Evolutionary conservation across 2,113 vertebrate species (phyloP).

Genomic region (Gallinago jamesoni): DNA sequence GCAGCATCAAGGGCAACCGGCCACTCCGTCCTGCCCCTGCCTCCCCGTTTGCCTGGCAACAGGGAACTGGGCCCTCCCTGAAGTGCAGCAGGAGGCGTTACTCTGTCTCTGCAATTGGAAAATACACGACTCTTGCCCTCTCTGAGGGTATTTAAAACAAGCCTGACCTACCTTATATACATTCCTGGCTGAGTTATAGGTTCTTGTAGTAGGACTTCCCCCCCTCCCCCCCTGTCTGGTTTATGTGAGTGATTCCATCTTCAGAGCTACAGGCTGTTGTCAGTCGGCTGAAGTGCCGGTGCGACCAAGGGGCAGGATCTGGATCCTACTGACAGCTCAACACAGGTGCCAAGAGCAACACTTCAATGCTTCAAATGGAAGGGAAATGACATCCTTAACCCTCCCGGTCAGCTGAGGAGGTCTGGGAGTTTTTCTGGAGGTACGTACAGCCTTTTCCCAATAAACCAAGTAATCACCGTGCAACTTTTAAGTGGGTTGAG

Average conservation of each 20-base stretch:
- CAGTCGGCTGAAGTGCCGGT: background rate
- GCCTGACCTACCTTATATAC: fast-evolving
- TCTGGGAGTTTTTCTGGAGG: background rate
- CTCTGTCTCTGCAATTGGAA: background rate
- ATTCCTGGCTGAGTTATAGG: background rate
- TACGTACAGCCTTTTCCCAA: background rate
- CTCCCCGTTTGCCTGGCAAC: background rate
- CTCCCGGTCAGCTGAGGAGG: background rate
- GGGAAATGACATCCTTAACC: background rate
- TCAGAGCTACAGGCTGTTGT: background rate
- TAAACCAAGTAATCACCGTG: background rate
- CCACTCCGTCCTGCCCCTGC: background rate
- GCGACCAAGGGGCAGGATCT: background rate
- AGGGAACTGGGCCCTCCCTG: background rate
- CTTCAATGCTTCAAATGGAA: background rate
- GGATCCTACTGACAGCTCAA: background rate
- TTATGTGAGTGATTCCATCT: background rate
- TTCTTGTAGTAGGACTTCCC: background rate
- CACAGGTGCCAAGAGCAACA: background rate
- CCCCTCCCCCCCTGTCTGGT: background rate
- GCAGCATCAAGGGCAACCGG: background rate
- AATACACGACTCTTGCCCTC: background rate
- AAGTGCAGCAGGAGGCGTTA: background rate
- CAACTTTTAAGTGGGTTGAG: background rate
- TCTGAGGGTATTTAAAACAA: background rate